Evolutionary conservation across 1,140 invertebrate genomes (phyloP), one percentile per base, ranked within the genome.

Genomic region (Pomacea maculata): DNA sequence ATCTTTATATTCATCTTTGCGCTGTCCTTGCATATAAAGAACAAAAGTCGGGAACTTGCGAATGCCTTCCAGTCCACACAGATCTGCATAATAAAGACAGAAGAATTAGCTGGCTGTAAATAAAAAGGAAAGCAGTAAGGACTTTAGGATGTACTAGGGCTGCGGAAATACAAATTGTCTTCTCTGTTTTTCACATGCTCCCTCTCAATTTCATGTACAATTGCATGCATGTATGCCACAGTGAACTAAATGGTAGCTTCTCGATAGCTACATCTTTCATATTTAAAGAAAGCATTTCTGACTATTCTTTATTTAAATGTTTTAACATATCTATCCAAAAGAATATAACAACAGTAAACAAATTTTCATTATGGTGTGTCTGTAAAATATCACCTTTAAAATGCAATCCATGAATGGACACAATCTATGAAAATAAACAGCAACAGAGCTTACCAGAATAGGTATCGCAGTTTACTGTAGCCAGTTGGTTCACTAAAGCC

Each of bases 11-110:
- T 88, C 87, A 70, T 87, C 85, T 9, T 92, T 91, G 89, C 94
- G 95, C 83, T 95, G 94, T 83, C 94, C 95, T 88, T 95, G 94
- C 82, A 94, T 95, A 88, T 95, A 96, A 90, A 96, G 95, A 88
- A 95, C 94, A 71, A 97, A 93, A 1, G 95, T 96, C 12, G 96
- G 96, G 91, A 95, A 97, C 9, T 95, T 95, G 82, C 93, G 94
- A 4, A 97, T 94, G 80, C 94, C 94, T 87, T 95, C 93, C 52
- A 83, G 83, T 11, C 73, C 64, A 81, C 86, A 88, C 21, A 86
- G 75, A 76, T 88, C 86, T 87, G 83, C 77, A 87, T 25, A 85
- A 73, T 21, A 21, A 75, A 68, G 70, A 81, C 75, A 77, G 34
- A 45, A 74, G 76, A 63, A 82, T 67, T 54, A 52, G 64, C 25